Evolutionary conservation across 2,888 invertebrate species (phyloP).

Genomic region (Lapara coniferarum): DNA sequence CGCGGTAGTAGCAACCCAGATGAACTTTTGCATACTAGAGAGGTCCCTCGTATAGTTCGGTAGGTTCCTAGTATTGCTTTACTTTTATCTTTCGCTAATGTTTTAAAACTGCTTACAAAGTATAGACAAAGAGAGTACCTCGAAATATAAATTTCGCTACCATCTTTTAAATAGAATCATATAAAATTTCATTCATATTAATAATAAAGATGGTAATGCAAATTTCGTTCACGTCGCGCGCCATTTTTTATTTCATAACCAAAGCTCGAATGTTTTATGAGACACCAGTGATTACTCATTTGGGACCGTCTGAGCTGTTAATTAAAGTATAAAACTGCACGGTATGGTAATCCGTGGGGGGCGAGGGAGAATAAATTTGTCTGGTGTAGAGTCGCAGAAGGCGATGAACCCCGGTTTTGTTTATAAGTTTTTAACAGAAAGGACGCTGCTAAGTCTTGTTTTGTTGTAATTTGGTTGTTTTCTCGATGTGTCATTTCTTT

Average conservation of each 20-base stretch:
- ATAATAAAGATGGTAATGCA: not conserved
- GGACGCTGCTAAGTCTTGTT: no score
- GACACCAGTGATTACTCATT: conserved; percentile 6
- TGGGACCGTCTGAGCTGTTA: conserved; percentile 1
- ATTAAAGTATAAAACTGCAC: conserved; percentile 13
- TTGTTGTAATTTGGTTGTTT: no score
- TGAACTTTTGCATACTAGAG: no score
- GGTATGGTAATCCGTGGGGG: not conserved
- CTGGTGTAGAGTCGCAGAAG: not conserved
- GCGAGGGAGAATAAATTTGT: not conserved
- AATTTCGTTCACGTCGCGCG: not conserved
- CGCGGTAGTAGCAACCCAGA: no score
- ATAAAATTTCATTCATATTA: not conserved
- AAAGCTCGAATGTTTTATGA: not conserved
- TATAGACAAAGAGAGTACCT: no score
- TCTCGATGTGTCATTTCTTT: not conserved
- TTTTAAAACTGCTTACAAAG: no score
- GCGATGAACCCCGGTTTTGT: not conserved
- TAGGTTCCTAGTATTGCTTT: no score
- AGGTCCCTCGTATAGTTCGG: no score
- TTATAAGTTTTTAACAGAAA: not conserved
- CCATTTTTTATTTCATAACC: not conserved
- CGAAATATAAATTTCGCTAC: no score
- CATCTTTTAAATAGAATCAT: no score
- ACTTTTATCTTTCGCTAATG: no score